Evolutionary conservation across 2,888 invertebrate genomes (phyloP).

Genomic region (Harpalus rubripes): DNA sequence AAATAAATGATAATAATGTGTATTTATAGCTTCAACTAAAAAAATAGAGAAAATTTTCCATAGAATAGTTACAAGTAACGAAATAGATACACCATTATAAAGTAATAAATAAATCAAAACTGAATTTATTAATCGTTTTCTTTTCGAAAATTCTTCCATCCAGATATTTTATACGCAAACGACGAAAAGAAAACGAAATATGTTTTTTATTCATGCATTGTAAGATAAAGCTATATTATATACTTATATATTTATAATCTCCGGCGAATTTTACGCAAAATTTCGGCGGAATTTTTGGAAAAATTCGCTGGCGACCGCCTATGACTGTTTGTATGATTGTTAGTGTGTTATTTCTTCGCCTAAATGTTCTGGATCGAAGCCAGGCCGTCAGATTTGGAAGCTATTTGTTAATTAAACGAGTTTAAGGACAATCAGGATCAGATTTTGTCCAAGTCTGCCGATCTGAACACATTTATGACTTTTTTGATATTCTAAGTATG

Average conservation of each 20-base stretch:
- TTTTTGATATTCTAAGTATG: conserved; percentile 74
- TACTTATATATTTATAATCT: conserved; percentile 10
- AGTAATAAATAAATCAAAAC: conserved; percentile 60
- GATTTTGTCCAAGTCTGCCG: conserved; percentile 24
- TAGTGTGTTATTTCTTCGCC: conserved; percentile 51
- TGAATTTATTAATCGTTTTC: conserved; percentile 57
- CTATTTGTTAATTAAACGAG: conserved; percentile 45
- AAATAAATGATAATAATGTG: not conserved
- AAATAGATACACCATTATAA: conserved; percentile 58
- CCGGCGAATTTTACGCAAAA: not conserved
- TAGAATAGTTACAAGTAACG: conserved; percentile 51
- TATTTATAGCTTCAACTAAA: not conserved
- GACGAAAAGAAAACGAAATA: conserved; percentile 47
- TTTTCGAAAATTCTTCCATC: conserved; percentile 64
- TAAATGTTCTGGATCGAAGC: conserved; percentile 52
- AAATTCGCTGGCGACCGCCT: conserved; percentile 42
- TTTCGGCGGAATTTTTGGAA: conserved; percentile 18
- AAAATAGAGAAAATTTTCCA: not conserved
- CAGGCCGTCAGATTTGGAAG: conserved; percentile 17
- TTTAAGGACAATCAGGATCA: conserved; percentile 47
- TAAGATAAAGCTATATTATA: conserved; percentile 59
- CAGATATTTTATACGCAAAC: conserved; percentile 62
- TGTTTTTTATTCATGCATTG: conserved; percentile 54
- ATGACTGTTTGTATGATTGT: conserved; percentile 63
- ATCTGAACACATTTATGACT: conserved; percentile 67